Evolutionary conservation across 2,888 invertebrate species (phyloP).

Genomic region (Cheilosia pagana): DNA sequence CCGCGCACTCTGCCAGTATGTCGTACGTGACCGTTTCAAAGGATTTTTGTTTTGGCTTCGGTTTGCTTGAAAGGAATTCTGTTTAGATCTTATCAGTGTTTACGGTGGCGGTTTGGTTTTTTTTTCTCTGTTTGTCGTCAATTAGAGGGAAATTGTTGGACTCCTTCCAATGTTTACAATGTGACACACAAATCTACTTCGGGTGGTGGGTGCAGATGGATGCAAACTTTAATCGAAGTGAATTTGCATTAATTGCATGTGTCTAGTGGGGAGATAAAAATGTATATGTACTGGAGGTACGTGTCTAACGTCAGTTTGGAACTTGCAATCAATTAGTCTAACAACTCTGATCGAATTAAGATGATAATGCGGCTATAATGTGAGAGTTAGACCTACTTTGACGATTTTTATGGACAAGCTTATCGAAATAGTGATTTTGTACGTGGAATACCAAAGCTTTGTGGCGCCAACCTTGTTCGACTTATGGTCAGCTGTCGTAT

Average conservation of each 20-base stretch:
- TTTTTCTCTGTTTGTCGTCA: background rate
- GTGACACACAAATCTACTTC: constrained; percentile 3
- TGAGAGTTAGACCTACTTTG: too few species aligned
- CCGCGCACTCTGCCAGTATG: constrained; percentile 40
- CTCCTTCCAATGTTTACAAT: constrained; percentile 5
- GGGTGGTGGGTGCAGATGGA: background rate
- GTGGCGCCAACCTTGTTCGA: too few species aligned
- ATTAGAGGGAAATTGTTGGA: constrained; percentile 9
- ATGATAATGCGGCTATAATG: background rate
- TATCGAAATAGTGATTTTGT: too few species aligned
- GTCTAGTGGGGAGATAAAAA: background rate
- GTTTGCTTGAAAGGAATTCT: constrained; percentile 35
- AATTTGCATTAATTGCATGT: constrained; percentile 17
- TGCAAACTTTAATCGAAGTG: background rate
- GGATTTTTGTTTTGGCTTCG: constrained; percentile 20
- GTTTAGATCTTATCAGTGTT: constrained; percentile 43
- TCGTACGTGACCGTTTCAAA: constrained; percentile 52
- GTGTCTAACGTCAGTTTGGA: background rate
- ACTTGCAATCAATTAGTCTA: constrained; percentile 21
- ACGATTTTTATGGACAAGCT: too few species aligned
- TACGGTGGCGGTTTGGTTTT: constrained; percentile 1
- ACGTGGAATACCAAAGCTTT: too few species aligned
- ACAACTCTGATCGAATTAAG: constrained; percentile 14
- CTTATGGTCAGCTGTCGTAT: too few species aligned
- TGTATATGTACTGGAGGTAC: background rate